These are phyloP conservation scores for Hydrozoanthus gracilis DNA, from an alignment of 92 coral and sea anemone genomes.

Conservation along the genomic window DNA sequence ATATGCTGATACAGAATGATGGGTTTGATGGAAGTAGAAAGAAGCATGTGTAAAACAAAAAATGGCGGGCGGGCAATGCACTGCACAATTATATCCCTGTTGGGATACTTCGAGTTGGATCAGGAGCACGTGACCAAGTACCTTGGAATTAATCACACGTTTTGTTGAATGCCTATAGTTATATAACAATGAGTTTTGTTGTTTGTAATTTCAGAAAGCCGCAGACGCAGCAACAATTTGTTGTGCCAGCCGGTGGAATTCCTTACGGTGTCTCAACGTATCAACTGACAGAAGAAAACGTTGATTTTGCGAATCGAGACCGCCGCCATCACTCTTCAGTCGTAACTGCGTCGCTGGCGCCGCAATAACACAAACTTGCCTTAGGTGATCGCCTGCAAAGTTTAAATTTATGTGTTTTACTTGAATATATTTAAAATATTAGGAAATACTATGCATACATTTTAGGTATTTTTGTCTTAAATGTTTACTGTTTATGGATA, in stretches of 20 bases:
- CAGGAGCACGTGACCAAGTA: too few species aligned
- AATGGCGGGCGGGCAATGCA: too few species aligned
- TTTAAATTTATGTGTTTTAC: background rate
- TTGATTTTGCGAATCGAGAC: constrained; percentile 97
- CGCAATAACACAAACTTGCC: constrained; percentile 49
- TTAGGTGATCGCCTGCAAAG: background rate
- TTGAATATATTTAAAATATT: background rate
- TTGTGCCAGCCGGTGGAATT: constrained; percentile 79
- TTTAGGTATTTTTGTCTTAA: too few species aligned
- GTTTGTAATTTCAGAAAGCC: constrained; percentile 63
- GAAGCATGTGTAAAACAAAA: too few species aligned
- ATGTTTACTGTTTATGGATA: too few species aligned
- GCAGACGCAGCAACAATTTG: constrained; percentile 84
- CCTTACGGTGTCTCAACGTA: constrained; percentile 92
- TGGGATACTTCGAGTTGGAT: too few species aligned
- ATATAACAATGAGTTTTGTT: too few species aligned
- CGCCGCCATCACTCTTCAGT: constrained; percentile 96
- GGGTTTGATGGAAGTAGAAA: too few species aligned
- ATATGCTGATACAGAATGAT: too few species aligned
- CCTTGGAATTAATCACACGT: background rate
- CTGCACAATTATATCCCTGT: too few species aligned
- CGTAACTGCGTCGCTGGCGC: constrained; percentile 79
- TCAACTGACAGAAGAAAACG: constrained; percentile 97
- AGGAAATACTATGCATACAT: too few species aligned
- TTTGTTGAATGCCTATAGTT: too few species aligned